phyloP scores from a whole-genome alignment of 2,113 vertebrate genomes.

The Phylloscopus whistleri region DNA sequence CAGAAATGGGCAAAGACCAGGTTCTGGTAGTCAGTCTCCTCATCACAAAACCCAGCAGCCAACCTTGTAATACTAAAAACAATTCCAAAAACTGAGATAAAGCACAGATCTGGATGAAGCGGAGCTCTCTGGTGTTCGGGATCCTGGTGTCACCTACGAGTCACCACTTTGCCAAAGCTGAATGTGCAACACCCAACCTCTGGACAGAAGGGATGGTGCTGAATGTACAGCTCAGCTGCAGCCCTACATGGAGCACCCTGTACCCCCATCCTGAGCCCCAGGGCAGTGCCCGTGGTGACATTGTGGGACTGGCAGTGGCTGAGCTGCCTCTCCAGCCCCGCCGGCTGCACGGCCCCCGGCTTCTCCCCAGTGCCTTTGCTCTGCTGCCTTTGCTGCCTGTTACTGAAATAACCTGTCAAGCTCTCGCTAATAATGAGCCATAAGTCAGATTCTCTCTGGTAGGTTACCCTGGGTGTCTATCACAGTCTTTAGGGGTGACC shows the following conservation, averaged over 20 bases:
- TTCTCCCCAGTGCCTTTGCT: conserved; percentile 28
- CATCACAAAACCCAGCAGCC: background rate
- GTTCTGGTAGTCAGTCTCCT: background rate
- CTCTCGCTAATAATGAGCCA: conserved; percentile 62
- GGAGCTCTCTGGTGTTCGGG: rapidly evolving
- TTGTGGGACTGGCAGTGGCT: background rate
- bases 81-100: rapidly evolving
- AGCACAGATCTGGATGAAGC: background rate
- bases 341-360: background rate
- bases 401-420: conserved; percentile 68
- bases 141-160: rapidly evolving
- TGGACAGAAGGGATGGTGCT: rapidly evolving
- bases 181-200: rapidly evolving
- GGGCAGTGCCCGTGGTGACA: background rate
- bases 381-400: conserved; percentile 46
- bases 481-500: conserved; percentile 74
- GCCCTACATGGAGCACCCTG: rapidly evolving
- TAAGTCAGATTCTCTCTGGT: conserved; percentile 71
- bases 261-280: rapidly evolving
- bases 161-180: background rate
- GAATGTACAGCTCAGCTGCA: background rate
- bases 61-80: background rate
- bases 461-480: conserved; percentile 69
- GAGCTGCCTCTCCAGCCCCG: background rate
- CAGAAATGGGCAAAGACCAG: background rate